phyloP scores from a whole-genome alignment of 2,797 vertebrate species.

The Chiloscyllium punctatum region DNA sequence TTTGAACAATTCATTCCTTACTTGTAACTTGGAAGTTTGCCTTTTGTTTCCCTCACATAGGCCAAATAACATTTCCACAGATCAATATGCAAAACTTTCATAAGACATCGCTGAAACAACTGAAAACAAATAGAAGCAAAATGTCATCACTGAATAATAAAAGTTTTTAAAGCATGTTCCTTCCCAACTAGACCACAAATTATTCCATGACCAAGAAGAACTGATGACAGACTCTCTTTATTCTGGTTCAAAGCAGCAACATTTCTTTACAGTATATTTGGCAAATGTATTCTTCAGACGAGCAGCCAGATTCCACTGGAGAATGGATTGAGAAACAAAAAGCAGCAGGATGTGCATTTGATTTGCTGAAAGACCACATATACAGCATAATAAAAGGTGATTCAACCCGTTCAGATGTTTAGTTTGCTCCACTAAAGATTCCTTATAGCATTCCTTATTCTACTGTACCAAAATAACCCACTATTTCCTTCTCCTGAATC shows the following conservation, averaged over 20 bases:
- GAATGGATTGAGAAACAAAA: not conserved
- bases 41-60: constrained; percentile 98
- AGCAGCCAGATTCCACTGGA: not conserved
- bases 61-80: constrained; percentile 99
- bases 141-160: not conserved
- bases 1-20: constrained; percentile 59
- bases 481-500: not conserved
- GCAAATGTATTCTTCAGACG: not conserved
- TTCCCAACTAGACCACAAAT: not conserved
- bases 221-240: not conserved
- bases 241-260: not conserved
- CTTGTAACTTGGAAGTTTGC: constrained; percentile 99
- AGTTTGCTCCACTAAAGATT: not conserved
- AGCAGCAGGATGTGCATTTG: not conserved
- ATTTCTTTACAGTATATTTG: not conserved
- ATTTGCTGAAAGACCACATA: not conserved
- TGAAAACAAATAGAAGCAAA: constrained; percentile 50
- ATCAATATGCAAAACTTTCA: constrained; percentile 99
- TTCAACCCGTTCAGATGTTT: not conserved
- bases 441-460: not conserved
- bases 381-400: not conserved
- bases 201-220: not conserved
- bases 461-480: not conserved
- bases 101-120: constrained; percentile 98
- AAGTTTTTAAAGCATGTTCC: not conserved